A percentile compares a stretch with the other conserved stretches of the same genome.
Evolutionary conservation across 2,797 vertebrate genomes (phyloP).

Genomic region (Danio albolineatus): DNA sequence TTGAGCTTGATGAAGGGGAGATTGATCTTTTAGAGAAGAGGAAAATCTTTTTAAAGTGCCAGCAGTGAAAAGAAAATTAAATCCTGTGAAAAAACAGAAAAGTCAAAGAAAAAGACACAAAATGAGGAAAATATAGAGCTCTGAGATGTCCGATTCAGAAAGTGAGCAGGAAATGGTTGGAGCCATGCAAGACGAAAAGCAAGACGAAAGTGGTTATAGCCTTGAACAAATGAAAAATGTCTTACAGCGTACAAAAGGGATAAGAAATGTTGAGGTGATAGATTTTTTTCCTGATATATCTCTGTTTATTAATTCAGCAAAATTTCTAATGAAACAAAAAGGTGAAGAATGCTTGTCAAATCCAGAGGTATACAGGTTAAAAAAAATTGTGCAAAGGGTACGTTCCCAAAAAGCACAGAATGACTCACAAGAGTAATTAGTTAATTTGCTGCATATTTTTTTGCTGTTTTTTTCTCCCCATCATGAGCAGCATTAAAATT

Average conservation of each 20-base stretch:
- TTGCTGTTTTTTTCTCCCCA: not conserved
- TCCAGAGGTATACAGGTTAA: not conserved
- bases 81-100: too few relatives aligned
- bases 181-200: too few relatives aligned
- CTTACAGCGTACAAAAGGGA: not conserved
- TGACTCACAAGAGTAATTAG: not conserved
- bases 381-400: not conserved
- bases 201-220: not conserved
- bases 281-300: not conserved
- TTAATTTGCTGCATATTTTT: not conserved
- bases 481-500: not conserved
- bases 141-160: too few relatives aligned
- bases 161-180: too few relatives aligned
- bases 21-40: too few relatives aligned
- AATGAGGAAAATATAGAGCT: too few relatives aligned
- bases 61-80: too few relatives aligned
- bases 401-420: not conserved
- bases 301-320: not conserved
- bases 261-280: not conserved
- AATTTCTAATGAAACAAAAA: not conserved
- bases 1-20: too few relatives aligned
- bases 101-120: too few relatives aligned
- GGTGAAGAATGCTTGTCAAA: not conserved
- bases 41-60: too few relatives aligned
- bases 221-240: not conserved